Percentiles rank a stretch among this genome's conserved stretches.
phyloP scores from a whole-genome alignment of 2,888 invertebrate species.

The Proisotoma minuta region DNA sequence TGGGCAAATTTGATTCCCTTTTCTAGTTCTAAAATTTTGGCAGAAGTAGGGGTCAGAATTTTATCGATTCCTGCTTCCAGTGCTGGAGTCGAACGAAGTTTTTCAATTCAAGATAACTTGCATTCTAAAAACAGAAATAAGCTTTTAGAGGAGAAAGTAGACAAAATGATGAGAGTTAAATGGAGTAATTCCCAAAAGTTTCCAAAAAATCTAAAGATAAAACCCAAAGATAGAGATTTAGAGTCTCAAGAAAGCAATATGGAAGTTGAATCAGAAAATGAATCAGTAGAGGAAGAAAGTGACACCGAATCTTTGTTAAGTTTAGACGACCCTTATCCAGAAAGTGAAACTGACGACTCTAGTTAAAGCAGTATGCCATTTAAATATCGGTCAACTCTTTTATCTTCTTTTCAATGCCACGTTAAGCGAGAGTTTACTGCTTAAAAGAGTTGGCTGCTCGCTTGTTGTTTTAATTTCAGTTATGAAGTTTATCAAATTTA shows the following conservation, averaged over 20 bases:
- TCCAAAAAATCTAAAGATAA: too few relatives aligned
- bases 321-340: too few relatives aligned
- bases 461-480: neutral
- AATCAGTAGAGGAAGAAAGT: too few relatives aligned
- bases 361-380: too few relatives aligned
- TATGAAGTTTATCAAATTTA: too few relatives aligned
- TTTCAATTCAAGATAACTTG: neutral
- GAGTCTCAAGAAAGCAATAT: too few relatives aligned
- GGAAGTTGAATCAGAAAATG: too few relatives aligned
- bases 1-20: neutral
- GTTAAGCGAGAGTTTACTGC: constrained; percentile 8
- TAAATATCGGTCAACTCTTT: too few relatives aligned
- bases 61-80: neutral
- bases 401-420: neutral
- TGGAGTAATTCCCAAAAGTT: too few relatives aligned
- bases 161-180: constrained; percentile 11
- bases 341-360: too few relatives aligned
- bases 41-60: neutral
- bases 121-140: constrained; percentile 11
- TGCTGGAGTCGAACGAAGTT: constrained; percentile 1
- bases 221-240: too few relatives aligned
- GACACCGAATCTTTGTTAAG: too few relatives aligned
- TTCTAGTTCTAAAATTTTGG: neutral
- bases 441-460: neutral
- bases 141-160: neutral